These are phyloP conservation scores for Panagrolaimus sp. DNA, from an alignment of 1,140 invertebrate species.

Conservation along the genomic window DNA sequence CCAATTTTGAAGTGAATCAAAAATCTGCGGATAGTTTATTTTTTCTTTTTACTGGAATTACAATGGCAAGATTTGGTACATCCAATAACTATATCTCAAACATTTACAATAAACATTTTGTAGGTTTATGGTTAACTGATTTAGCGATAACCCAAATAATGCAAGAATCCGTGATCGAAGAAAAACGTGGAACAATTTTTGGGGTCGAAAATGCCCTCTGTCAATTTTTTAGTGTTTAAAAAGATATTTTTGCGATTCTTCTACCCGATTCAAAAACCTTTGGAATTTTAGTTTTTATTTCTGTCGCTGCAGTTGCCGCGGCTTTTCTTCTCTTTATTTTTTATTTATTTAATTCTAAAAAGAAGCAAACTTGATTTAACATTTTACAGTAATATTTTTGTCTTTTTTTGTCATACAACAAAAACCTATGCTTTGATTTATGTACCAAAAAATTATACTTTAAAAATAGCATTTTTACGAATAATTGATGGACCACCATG, in stretches of 20 bases:
- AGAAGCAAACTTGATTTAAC: too few relatives aligned
- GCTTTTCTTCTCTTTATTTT: not conserved
- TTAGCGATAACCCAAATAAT: conserved; percentile 45
- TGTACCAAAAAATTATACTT: too few relatives aligned
- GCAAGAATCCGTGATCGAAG: conserved; percentile 38
- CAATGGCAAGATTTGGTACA: conserved; percentile 11
- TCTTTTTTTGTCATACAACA: too few relatives aligned
- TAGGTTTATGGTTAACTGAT: conserved; percentile 39
- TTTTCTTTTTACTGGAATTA: conserved; percentile 21
- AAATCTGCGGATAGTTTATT: conserved; percentile 16
- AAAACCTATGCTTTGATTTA: too few relatives aligned
- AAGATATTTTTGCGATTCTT: conserved; percentile 46
- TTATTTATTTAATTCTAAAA: not conserved
- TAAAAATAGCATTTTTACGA: too few relatives aligned
- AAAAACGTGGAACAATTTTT: conserved; percentile 30
- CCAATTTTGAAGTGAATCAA: not conserved
- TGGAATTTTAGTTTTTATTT: conserved; percentile 37
- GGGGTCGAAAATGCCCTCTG: conserved; percentile 30
- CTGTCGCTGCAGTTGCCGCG: conserved; percentile 5
- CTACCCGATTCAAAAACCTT: conserved; percentile 37
- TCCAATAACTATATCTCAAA: not conserved
- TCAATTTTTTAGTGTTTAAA: conserved; percentile 40
- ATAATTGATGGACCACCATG: too few relatives aligned
- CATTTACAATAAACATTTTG: not conserved
- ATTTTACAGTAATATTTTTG: too few relatives aligned